Evolutionary conservation across 2,797 vertebrate species (phyloP).

Genomic region (Sebastes umbrosus): DNA sequence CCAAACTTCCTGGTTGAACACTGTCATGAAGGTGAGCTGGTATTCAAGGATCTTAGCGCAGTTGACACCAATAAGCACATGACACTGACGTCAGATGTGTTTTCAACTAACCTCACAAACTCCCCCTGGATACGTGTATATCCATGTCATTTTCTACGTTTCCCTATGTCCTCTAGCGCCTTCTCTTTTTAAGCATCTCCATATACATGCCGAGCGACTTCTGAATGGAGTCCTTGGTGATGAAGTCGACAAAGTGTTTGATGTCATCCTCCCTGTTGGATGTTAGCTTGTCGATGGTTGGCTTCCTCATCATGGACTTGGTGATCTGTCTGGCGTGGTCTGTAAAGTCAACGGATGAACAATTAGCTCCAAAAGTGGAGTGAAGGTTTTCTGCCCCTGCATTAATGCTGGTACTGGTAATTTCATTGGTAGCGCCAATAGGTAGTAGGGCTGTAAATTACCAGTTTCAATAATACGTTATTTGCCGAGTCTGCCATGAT

Average conservation of each 20-base stretch:
- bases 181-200: slow-evolving; percentile 88
- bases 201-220: slow-evolving; percentile 87
- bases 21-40: not conserved
- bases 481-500: no score
- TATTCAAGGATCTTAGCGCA: not conserved
- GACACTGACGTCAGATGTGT: not conserved
- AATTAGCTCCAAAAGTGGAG: not conserved
- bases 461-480: no score
- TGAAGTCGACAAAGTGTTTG: slow-evolving; percentile 86
- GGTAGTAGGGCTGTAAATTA: not conserved
- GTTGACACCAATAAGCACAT: not conserved
- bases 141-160: not conserved
- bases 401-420: not conserved
- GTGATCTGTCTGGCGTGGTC: slow-evolving; percentile 77
- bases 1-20: not conserved
- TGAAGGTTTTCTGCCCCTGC: not conserved
- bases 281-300: slow-evolving; percentile 82
- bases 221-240: slow-evolving; percentile 92
- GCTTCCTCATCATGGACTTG: slow-evolving; percentile 90
- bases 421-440: not conserved
- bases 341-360: slow-evolving; percentile 11
- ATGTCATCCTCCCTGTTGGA: slow-evolving; percentile 86
- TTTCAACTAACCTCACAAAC: slow-evolving; percentile 16
- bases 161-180: slow-evolving; percentile 54
- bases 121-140: not conserved